A percentile compares a stretch with the other conserved stretches of the same genome.
These are phyloP conservation scores for Saiga tatarica DNA, from an alignment of 2,113 vertebrate genomes.

Conservation along the genomic window DNA sequence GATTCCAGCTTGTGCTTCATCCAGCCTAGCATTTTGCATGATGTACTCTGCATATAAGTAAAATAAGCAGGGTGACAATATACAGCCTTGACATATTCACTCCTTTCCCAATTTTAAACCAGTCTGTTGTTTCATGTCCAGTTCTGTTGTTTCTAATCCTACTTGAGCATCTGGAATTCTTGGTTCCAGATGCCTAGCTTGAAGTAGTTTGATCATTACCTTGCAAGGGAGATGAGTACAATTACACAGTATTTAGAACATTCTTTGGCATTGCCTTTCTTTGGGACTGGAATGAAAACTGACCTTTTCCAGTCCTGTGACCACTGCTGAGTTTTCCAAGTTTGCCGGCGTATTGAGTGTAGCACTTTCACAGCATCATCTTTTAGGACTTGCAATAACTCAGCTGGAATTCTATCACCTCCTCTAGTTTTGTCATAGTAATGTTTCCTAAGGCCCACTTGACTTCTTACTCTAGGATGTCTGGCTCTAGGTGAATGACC, in stretches of 20 bases:
- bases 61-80: not conserved
- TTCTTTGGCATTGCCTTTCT: not conserved
- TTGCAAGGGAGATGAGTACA: not conserved
- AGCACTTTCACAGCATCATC: not conserved
- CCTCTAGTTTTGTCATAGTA: not conserved
- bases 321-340: not conserved
- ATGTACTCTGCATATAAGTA: not conserved
- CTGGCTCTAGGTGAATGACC: not conserved
- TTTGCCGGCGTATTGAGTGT: not conserved
- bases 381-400: not conserved
- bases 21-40: not conserved
- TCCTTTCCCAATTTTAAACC: not conserved
- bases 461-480: not conserved
- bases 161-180: not conserved
- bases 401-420: not conserved
- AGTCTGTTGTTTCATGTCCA: not conserved
- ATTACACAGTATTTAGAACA: not conserved
- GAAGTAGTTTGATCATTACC: not conserved
- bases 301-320: not conserved
- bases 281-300: not conserved
- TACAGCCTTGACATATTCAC: not conserved
- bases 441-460: not conserved
- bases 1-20: not conserved
- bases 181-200: not conserved
- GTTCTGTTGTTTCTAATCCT: not conserved